Percentiles rank a stretch among this genome's conserved stretches.
These are phyloP conservation scores for Lamellibrachia columna DNA, from an alignment of 2,888 invertebrate species.

Conservation along the genomic window DNA sequence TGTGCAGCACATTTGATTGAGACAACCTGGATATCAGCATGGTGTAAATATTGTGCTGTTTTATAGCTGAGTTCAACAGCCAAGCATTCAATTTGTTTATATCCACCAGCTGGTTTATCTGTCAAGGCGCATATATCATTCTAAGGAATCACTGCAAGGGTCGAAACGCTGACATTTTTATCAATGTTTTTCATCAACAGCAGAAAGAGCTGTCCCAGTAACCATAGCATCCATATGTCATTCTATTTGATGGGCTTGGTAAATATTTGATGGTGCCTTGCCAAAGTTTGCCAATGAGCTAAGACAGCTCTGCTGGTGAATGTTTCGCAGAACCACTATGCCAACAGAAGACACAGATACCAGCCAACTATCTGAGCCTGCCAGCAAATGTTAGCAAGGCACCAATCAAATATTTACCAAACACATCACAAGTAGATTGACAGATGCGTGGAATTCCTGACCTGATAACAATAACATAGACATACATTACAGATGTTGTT, in stretches of 20 bases:
- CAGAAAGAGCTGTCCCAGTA: neutral
- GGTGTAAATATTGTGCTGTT: neutral
- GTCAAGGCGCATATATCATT: neutral
- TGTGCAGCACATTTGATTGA: neutral
- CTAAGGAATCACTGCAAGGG: neutral
- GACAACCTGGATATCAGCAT: neutral
- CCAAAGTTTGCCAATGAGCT: constrained; percentile 4
- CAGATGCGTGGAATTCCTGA: constrained; percentile 12
- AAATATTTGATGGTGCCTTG: constrained; percentile 12
- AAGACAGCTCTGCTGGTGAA: neutral
- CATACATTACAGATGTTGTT: constrained; percentile 16
- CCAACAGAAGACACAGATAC: neutral
- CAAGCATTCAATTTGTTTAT: neutral
- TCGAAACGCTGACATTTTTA: neutral
- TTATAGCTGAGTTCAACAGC: neutral
- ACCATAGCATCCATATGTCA: neutral
- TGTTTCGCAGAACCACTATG: neutral
- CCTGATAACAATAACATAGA: constrained; percentile 10
- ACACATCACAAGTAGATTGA: constrained; percentile 9
- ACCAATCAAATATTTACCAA: constrained; percentile 16
- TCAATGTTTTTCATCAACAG: neutral
- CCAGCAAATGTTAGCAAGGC: constrained; percentile 4
- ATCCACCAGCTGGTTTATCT: neutral
- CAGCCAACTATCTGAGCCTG: neutral
- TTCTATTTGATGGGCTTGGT: neutral